Evolutionary conservation across 2,113 vertebrate species (phyloP).

Genomic region (Polypterus bichir): DNA sequence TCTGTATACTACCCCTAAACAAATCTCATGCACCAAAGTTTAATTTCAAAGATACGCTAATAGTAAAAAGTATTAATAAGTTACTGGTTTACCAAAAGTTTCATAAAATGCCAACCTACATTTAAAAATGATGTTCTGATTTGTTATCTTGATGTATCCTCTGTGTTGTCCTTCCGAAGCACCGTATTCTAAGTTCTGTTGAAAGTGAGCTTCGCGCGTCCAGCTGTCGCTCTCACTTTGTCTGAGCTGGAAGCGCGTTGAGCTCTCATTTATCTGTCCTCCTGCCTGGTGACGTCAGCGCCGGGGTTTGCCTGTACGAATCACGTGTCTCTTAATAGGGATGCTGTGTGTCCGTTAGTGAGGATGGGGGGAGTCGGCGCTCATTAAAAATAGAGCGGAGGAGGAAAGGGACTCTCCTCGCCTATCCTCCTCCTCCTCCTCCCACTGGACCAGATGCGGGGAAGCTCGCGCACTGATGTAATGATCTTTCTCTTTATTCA

Average conservation of each 20-base stretch:
- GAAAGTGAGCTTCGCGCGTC: neutral
- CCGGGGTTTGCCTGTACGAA: slow-evolving; percentile 45
- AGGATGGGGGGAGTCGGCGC: neutral
- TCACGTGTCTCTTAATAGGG: slow-evolving; percentile 42
- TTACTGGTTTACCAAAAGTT: too few species aligned
- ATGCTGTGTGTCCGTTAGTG: slow-evolving; percentile 24
- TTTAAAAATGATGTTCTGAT: slow-evolving; percentile 24
- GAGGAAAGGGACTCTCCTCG: slow-evolving; percentile 44
- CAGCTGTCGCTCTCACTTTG: slow-evolving; percentile 20
- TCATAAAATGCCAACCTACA: slow-evolving; percentile 16
- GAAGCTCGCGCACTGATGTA: too few species aligned
- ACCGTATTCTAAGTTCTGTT: too few species aligned
- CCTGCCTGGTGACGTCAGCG: slow-evolving; percentile 41
- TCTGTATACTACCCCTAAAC: too few species aligned
- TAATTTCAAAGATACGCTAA: too few species aligned
- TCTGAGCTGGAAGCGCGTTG: slow-evolving; percentile 16
- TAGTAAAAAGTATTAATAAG: too few species aligned
- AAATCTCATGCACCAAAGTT: too few species aligned
- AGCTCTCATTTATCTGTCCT: slow-evolving; percentile 42
- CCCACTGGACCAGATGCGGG: neutral
- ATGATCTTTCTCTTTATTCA: too few species aligned
- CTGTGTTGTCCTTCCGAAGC: neutral
- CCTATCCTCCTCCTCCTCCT: slow-evolving; percentile 19
- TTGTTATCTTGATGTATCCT: slow-evolving; percentile 16
- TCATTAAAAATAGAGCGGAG: slow-evolving; percentile 33